Conservation (phyloP, 2,888 invertebrate species). For the Thecocarcelia acutangulata region DNA sequence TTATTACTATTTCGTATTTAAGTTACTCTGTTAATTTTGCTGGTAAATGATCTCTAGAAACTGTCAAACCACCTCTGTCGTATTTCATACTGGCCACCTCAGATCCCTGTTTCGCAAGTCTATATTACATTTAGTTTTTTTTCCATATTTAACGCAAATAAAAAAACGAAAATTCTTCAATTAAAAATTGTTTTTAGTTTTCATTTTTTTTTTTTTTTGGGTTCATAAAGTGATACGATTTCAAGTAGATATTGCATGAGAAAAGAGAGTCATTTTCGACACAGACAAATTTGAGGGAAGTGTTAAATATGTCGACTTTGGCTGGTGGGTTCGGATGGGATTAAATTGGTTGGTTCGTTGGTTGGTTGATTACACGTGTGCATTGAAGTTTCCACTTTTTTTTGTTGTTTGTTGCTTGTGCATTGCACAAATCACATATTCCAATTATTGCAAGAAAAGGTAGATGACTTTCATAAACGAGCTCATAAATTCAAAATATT, state of each 20-base stretch:
- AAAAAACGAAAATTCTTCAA: slow-evolving; percentile 41
- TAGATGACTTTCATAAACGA: slow-evolving; percentile 21
- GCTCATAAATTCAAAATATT: slow-evolving; percentile 26
- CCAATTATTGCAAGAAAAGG: slow-evolving; percentile 42
- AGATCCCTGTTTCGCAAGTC: not conserved
- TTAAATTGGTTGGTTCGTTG: slow-evolving; percentile 28
- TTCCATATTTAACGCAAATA: slow-evolving; percentile 12
- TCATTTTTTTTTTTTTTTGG: not conserved
- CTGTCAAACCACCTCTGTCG: not conserved
- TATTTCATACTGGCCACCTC: not conserved
- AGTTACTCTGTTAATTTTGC: no score
- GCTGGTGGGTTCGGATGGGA: slow-evolving; percentile 23
- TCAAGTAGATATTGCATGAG: slow-evolving; percentile 17
- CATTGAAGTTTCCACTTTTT: slow-evolving; percentile 27
- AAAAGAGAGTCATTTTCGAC: slow-evolving; percentile 20
- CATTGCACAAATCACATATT: slow-evolving; percentile 38
- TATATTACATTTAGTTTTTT: slow-evolving; percentile 23
- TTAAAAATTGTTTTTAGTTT: slow-evolving; percentile 6
- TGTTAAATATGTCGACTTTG: slow-evolving; percentile 48
- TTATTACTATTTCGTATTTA: no score
- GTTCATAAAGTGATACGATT: slow-evolving; percentile 38
- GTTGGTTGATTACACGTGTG: slow-evolving; percentile 51
- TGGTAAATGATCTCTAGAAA: no score
- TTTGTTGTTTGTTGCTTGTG: slow-evolving; percentile 17
- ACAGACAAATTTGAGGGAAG: slow-evolving; percentile 43